Base-by-base conservation (phyloP, 2,113 vertebrate genomes). In the Upupa epops region DNA sequence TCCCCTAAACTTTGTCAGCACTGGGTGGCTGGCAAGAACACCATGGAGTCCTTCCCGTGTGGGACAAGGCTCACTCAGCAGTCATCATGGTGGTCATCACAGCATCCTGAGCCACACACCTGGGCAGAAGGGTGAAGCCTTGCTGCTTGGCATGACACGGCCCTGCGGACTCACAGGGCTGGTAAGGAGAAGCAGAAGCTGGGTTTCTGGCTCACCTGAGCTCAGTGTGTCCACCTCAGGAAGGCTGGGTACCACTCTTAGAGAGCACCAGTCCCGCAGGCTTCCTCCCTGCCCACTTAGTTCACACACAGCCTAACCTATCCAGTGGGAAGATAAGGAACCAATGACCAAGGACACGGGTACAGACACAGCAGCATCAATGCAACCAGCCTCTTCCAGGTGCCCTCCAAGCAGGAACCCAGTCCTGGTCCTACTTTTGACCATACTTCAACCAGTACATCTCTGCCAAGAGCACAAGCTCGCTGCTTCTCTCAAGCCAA, bases 31-130 rank as follows among this genome's bases (percentile, higher is more conserved):
- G 17, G 11, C 32, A 42, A 31, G 1, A 7, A 15, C 32, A 79
- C 11, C 40, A 55, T 2, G 0, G 17, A 68, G 37, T 58, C 69
- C 34, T 77, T 48, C n/a, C 17, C 2, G 0, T 0, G 1, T 2
- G 6, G 49, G 77, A 46, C 61, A 37, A 75, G 18, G 37, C 22
- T 81, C 40, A 11, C 6, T 13, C 60, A 56, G 21, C 11, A 8
- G 1, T 37, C 48, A 37, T 12, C 6, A 3, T 28, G 6, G 21
- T 49, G 56, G 25, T 10, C 61, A 70, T 9, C 73, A 34, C 22
- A 59, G 12, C 22, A 17, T 68, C 56, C 26, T 19, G 29, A 88
- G 58, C 5, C 49, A 59, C 48, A 36, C 7, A 21, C 25, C n/a
- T 28, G 20, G 49, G 55, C 20, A 34, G 49, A 78, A 79, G 49